Evolutionary conservation across 2,888 invertebrate genomes (phyloP).

Genomic region (Lithosia quadra): DNA sequence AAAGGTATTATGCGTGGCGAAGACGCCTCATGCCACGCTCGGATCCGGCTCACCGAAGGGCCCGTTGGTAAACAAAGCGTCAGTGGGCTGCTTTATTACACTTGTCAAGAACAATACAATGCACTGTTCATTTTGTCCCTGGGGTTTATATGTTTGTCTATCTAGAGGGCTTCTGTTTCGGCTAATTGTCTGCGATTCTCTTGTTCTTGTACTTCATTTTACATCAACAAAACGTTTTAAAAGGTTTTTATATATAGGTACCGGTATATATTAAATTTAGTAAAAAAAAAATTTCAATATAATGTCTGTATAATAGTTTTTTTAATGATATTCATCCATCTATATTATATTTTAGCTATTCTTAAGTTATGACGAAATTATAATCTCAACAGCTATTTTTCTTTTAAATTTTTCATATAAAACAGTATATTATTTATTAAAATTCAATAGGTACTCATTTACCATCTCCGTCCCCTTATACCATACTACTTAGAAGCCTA

Average conservation of each 20-base stretch:
- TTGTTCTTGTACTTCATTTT: neutral
- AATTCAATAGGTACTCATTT: neutral
- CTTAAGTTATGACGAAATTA: no score
- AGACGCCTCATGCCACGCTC: conserved; percentile 33
- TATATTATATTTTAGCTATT: no score
- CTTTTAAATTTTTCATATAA: no score
- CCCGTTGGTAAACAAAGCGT: conserved; percentile 50
- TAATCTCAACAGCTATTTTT: no score
- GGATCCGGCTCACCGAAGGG: conserved; percentile 32
- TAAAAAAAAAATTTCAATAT: no score
- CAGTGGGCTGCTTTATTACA: conserved; percentile 53
- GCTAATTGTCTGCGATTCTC: conserved; percentile 35
- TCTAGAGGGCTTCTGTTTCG: conserved; percentile 34
- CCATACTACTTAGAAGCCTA: neutral
- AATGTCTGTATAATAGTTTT: no score
- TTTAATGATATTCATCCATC: no score
- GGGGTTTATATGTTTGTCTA: conserved; percentile 48
- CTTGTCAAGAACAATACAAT: conserved; percentile 49
- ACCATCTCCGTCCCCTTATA: neutral
- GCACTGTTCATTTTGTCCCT: conserved; percentile 54
- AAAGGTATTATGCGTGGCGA: conserved; percentile 37
- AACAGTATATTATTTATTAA: no score
- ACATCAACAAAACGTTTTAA: neutral
- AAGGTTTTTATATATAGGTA: neutral
- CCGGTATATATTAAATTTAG: no score